These are phyloP conservation scores for Nycticebus coucang DNA, from an alignment of 2,113 vertebrate genomes.

Conservation along the genomic window DNA sequence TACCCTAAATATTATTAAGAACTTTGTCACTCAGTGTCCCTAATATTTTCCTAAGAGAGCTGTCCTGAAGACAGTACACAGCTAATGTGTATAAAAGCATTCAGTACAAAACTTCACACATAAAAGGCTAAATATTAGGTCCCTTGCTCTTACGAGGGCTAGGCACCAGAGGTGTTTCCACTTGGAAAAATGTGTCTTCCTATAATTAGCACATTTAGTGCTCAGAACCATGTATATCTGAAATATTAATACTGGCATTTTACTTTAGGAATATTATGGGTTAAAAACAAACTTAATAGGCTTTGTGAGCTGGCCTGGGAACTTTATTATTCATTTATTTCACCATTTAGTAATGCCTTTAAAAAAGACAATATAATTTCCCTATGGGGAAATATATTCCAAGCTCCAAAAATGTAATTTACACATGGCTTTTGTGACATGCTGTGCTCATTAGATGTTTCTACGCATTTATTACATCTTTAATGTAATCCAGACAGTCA, in stretches of 20 bases:
- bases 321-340: slow-evolving; percentile 54
- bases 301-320: slow-evolving; percentile 34
- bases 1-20: background rate
- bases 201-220: background rate
- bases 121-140: background rate
- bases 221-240: background rate
- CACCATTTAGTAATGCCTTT: slow-evolving; percentile 50
- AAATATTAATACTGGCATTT: background rate
- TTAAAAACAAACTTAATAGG: slow-evolving; percentile 35
- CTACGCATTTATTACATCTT: background rate
- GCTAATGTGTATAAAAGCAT: background rate
- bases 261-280: background rate
- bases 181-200: background rate
- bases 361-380: slow-evolving; percentile 44
- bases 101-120: background rate
- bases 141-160: background rate
- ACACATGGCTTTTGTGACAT: slow-evolving; percentile 9
- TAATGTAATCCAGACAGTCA: slow-evolving; percentile 49
- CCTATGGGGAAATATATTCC: slow-evolving; percentile 49
- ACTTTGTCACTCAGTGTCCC: background rate
- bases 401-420: slow-evolving; percentile 41
- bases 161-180: background rate
- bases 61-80: background rate
- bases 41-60: background rate
- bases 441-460: slow-evolving; percentile 43